phyloP scores from a whole-genome alignment of 2,888 invertebrate species.

The Chloroclysta siterata region DNA sequence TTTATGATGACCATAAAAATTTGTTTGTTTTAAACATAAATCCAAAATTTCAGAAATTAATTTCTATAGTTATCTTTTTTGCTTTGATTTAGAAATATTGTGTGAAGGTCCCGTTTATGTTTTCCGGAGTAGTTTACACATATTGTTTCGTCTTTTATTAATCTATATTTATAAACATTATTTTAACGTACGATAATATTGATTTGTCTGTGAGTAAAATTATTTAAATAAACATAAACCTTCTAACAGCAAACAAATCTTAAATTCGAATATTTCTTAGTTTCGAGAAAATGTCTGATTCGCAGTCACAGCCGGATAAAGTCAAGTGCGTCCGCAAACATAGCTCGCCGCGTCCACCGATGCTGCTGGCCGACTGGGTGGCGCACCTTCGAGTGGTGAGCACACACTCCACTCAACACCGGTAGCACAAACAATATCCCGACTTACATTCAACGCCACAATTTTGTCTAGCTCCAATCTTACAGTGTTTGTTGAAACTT shows the following conservation, averaged over 20 bases:
- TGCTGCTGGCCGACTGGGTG: constrained; percentile 64
- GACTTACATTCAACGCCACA: constrained; percentile 68
- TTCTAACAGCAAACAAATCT: constrained; percentile 15
- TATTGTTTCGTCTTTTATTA: too few species aligned
- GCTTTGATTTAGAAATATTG: too few species aligned
- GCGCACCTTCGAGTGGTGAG: constrained; percentile 70
- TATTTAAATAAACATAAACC: not conserved
- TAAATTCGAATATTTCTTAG: constrained; percentile 15
- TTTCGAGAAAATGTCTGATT: constrained; percentile 46
- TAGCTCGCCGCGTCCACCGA: constrained; percentile 25
- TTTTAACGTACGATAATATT: too few species aligned
- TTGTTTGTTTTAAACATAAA: too few species aligned
- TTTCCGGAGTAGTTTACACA: too few species aligned
- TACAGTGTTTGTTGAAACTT: constrained; percentile 41
- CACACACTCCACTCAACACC: constrained; percentile 78
- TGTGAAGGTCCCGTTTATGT: too few species aligned
- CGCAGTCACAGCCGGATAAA: constrained; percentile 53
- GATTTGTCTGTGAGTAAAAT: not conserved
- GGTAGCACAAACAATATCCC: constrained; percentile 78
- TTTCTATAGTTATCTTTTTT: too few species aligned
- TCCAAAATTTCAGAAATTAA: too few species aligned
- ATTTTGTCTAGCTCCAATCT: constrained; percentile 59
- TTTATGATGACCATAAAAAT: too few species aligned
- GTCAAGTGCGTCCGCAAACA: constrained; percentile 54
- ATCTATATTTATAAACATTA: too few species aligned